Evolutionary conservation across 2,888 invertebrate genomes (phyloP), one percentile per base, ranked within the genome.

Genomic region (Unio pictorum): DNA sequence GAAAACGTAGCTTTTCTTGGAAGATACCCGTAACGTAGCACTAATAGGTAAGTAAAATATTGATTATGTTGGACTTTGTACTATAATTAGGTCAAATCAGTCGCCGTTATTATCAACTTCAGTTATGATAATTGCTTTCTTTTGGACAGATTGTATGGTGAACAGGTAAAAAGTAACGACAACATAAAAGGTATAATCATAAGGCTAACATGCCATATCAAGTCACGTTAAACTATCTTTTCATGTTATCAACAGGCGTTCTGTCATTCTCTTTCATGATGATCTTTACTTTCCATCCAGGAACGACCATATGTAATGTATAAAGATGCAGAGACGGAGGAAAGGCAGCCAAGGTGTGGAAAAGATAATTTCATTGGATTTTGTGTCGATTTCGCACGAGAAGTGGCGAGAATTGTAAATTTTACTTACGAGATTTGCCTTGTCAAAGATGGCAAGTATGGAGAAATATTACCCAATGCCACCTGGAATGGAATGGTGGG

Each of bases 41-140:
- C 23, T 58, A 8, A 8, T 23, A 54, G 71, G 71, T 67, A 96
- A 96, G 5, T 95, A 96, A 69, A 95, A 96, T 86, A 96, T 96
- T 87, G 90, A 96, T 87, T 90, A 89, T 75, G 88, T 90, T 69
- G 91, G 90, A 23, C 91, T 88, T 80, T 91, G 90, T 75, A 86
- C 90, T 8, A 11, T 26, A 91, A 91, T 73, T 75, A 91, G n/a
- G 85, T 90, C 15, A 74, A 82, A 55, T 80, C 84, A 63, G 82
- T 91, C 34, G 83, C 89, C 0, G 68, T 76, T 54, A 79, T 85
- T 66, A 86, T 89, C 17, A 83, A 85, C 20, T 89, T 90, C 78
- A 85, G 87, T 54, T 91, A 90, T 80, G 83, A 83, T 54, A 85
- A 82, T 23, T 77, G 75, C 45, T 69, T 83, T 28, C 81, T 82